Percentiles rank a stretch among this genome's conserved stretches.
phyloP scores from a whole-genome alignment of 2,888 invertebrate genomes.

The Automeris io region DNA sequence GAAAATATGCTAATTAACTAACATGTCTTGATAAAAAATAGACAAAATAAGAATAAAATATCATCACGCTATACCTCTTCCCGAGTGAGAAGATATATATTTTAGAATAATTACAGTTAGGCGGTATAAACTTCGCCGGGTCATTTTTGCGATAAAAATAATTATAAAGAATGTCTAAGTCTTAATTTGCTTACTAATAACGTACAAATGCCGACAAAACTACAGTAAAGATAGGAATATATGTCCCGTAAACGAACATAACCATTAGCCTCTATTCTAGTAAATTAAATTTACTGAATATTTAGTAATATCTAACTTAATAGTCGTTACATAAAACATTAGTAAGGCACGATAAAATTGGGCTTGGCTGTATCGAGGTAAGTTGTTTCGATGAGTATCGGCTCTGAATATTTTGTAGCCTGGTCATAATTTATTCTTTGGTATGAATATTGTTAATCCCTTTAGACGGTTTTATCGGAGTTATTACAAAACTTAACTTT shows the following conservation, averaged over 20 bases:
- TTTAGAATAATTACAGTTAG: too few species aligned
- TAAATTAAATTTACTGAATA: constrained; percentile 4
- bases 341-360: constrained; percentile 1
- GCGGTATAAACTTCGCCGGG: too few species aligned
- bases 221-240: constrained; percentile 2
- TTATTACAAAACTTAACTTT: too few species aligned
- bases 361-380: not conserved
- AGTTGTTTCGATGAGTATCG: not conserved
- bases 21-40: too few species aligned
- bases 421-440: too few species aligned
- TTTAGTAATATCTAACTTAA: constrained; percentile 3
- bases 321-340: not conserved
- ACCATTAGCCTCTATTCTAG: constrained; percentile 3
- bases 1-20: too few species aligned
- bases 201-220: not conserved
- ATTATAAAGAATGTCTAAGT: not conserved
- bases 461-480: too few species aligned
- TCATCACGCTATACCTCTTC: too few species aligned
- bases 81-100: too few species aligned
- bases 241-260: not conserved
- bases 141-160: too few species aligned
- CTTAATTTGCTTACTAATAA: not conserved
- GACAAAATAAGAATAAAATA: too few species aligned
- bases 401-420: not conserved
- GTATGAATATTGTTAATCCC: too few species aligned